A percentile compares a stretch with the other conserved stretches of the same genome.
These are phyloP conservation scores for Cydia strobilella DNA, from an alignment of 1,140 invertebrate species.

Conservation along the genomic window DNA sequence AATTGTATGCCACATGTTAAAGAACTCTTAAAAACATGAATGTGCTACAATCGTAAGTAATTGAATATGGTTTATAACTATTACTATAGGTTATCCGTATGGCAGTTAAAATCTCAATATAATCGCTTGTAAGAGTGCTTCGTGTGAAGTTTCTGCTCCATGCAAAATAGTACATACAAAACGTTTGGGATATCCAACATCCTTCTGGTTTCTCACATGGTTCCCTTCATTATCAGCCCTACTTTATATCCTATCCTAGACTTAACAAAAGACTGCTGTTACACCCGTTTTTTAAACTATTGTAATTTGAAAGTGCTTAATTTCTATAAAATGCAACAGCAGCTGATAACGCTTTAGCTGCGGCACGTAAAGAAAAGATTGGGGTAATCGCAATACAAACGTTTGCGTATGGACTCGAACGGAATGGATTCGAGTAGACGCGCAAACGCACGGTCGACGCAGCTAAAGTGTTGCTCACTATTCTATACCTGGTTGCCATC, in stretches of 20 bases:
- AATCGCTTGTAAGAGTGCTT: constrained; percentile 39
- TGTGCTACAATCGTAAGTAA: constrained; percentile 2
- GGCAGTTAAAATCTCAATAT: constrained; percentile 35
- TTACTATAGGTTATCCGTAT: constrained; percentile 38
- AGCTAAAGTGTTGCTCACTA: constrained; percentile 18
- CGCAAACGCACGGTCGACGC: constrained; percentile 22
- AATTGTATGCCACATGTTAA: background rate
- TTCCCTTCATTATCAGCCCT: constrained; percentile 60
- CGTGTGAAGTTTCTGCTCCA: constrained; percentile 68
- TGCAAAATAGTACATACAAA: constrained; percentile 83
- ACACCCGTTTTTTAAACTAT: constrained; percentile 16
- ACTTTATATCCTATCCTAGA: constrained; percentile 44
- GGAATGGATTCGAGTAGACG: constrained; percentile 9
- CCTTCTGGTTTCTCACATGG: constrained; percentile 79
- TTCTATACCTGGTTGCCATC: constrained; percentile 91
- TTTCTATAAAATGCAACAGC: constrained; percentile 25
- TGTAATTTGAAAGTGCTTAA: background rate
- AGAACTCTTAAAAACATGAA: background rate
- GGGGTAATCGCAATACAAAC: constrained; percentile 26
- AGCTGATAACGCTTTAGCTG: constrained; percentile 30
- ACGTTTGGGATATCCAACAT: constrained; percentile 68
- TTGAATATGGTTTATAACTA: background rate
- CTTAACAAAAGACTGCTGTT: constrained; percentile 35
- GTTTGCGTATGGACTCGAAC: constrained; percentile 26
- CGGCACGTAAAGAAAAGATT: constrained; percentile 29